A percentile compares a stretch with the other conserved stretches of the same genome.
phyloP scores from a whole-genome alignment of 53 echinoderm and acorn worm genomes.

The Henricia sp. region DNA sequence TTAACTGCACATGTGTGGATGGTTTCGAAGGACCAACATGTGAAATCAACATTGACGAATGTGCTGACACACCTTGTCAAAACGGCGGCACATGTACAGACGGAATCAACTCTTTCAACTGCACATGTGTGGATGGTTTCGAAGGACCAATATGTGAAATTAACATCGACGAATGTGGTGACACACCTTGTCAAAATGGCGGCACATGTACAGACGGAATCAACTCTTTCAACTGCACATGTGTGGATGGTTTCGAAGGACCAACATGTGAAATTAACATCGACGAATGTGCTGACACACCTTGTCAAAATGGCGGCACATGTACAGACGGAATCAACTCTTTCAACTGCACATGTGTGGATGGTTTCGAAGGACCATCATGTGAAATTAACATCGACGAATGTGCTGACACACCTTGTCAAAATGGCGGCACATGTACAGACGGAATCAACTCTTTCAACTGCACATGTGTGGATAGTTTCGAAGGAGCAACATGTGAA shows the following conservation, averaged over 20 bases:
- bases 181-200: conserved; percentile 20
- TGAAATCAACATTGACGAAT: conserved; percentile 11
- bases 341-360: background rate
- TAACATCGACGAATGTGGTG: background rate
- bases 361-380: conserved; percentile 12
- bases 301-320: conserved; percentile 28
- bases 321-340: background rate
- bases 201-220: background rate
- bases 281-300: conserved; percentile 15
- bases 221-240: background rate
- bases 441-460: background rate
- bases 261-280: conserved; percentile 3
- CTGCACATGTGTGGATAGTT: conserved; percentile 10
- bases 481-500: conserved; percentile 18
- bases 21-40: conserved; percentile 10
- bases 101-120: background rate
- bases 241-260: conserved; percentile 1
- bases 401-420: conserved; percentile 13
- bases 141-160: conserved; percentile 12
- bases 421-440: conserved; percentile 13
- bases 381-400: conserved; percentile 30
- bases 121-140: background rate
- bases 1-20: background rate
- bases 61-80: conserved; percentile 13
- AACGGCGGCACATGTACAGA: conserved; percentile 9